These are phyloP conservation scores for Myathropa florea DNA, from an alignment of 2,888 invertebrate species.

Conservation along the genomic window DNA sequence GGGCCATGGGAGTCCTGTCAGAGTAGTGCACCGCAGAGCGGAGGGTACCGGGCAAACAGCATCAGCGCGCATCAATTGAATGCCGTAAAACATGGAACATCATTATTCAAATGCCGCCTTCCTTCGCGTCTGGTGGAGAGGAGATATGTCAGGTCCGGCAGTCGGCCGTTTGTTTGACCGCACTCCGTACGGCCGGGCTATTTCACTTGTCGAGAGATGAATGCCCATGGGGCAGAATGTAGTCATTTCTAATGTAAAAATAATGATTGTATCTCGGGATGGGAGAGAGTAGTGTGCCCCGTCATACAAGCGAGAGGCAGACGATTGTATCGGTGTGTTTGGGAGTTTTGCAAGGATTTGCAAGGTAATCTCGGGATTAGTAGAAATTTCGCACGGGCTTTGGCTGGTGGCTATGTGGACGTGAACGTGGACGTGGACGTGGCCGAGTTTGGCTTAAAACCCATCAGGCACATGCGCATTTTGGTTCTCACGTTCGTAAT, in stretches of 20 bases:
- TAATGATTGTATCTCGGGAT: constrained; percentile 62
- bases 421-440: background rate
- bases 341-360: constrained; percentile 18
- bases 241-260: constrained; percentile 69
- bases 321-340: constrained; percentile 14
- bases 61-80: constrained; percentile 43
- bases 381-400: constrained; percentile 44
- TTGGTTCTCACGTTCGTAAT: constrained; percentile 14
- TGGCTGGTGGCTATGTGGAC: background rate
- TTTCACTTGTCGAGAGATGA: constrained; percentile 62
- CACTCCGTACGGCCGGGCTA: constrained; percentile 36
- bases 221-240: constrained; percentile 61
- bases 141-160: constrained; percentile 45
- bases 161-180: constrained; percentile 46
- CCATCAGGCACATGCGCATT: constrained; percentile 39
- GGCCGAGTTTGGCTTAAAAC: constrained; percentile 18
- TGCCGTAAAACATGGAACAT: constrained; percentile 60
- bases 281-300: background rate
- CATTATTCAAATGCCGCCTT: constrained; percentile 69
- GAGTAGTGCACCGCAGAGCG: constrained; percentile 24
- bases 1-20: background rate
- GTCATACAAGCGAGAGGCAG: background rate
- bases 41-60: background rate
- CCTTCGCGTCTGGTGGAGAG: constrained; percentile 39
- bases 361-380: constrained; percentile 54